phyloP scores from a whole-genome alignment of 2,888 invertebrate genomes.

The Sphaeridia pumilis region DNA sequence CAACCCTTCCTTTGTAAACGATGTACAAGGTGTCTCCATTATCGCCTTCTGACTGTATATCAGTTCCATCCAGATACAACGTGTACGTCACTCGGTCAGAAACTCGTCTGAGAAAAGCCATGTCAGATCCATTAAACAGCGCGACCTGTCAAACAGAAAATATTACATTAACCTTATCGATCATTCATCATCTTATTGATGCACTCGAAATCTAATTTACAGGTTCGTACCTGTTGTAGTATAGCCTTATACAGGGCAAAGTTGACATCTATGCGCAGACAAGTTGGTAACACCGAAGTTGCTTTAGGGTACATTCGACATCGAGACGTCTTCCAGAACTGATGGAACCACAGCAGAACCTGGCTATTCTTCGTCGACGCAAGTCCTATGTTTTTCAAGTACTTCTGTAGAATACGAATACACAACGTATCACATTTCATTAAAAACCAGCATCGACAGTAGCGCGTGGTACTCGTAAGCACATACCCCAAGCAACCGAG shows the following conservation, averaged over 20 bases:
- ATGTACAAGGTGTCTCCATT: conserved; percentile 24
- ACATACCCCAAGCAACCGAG: conserved; percentile 27
- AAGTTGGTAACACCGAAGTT: conserved; percentile 18
- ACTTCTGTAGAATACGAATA: too few relatives aligned
- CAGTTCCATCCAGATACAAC: conserved; percentile 25
- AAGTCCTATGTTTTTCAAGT: conserved; percentile 30
- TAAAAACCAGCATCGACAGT: too few relatives aligned
- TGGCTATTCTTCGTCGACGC: conserved; percentile 20
- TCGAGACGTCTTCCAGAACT: conserved; percentile 25
- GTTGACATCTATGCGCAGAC: conserved; percentile 26
- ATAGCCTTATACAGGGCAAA: conserved; percentile 20
- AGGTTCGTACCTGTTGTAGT: conserved; percentile 14
- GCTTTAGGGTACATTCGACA: conserved; percentile 25
- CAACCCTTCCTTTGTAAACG: conserved; percentile 26
- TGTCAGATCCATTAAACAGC: too few relatives aligned
- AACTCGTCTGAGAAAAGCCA: conserved; percentile 27
- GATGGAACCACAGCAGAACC: conserved; percentile 25
- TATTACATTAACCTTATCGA: too few relatives aligned
- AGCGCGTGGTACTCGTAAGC: too few relatives aligned
- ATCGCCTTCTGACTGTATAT: conserved; percentile 27
- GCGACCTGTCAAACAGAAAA: too few relatives aligned
- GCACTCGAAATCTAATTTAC: too few relatives aligned
- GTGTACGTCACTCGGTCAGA: conserved; percentile 18
- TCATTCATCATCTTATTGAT: too few relatives aligned
- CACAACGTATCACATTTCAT: too few relatives aligned